A percentile compares a stretch with the other conserved stretches of the same genome.
Evolutionary conservation across 2,888 invertebrate genomes (phyloP).

Genomic region (Xestia xanthographa): DNA sequence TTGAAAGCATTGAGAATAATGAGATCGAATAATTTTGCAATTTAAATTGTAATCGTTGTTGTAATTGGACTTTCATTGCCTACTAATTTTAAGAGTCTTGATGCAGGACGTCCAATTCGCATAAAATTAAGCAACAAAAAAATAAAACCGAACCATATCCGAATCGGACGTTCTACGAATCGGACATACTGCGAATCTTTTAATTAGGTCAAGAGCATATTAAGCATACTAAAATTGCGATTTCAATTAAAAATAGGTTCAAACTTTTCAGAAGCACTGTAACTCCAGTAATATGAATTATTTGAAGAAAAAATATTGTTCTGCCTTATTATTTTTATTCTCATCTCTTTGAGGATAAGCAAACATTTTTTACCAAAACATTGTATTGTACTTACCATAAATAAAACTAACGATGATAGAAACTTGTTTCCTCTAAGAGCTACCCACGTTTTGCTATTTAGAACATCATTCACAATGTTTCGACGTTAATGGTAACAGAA

Average conservation of each 20-base stretch:
- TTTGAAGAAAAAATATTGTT: background rate
- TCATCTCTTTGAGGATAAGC: constrained; percentile 6
- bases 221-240: background rate
- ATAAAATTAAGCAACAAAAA: background rate
- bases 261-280: background rate
- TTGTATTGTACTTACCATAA: constrained; percentile 23
- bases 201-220: background rate
- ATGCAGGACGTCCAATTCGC: background rate
- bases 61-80: background rate
- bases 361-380: constrained; percentile 8
- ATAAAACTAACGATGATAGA: constrained; percentile 17
- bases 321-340: background rate
- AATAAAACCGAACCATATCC: background rate
- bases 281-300: background rate
- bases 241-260: background rate
- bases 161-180: background rate
- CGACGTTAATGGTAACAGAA: constrained; percentile 15
- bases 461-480: constrained; percentile 41
- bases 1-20: background rate
- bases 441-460: constrained; percentile 13
- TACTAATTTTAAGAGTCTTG: background rate
- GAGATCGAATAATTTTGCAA: background rate
- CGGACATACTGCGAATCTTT: background rate
- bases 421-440: constrained; percentile 11
- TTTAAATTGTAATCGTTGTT: background rate